Evolutionary conservation across 2,888 invertebrate genomes (phyloP).

Genomic region (Cinara cedri): DNA sequence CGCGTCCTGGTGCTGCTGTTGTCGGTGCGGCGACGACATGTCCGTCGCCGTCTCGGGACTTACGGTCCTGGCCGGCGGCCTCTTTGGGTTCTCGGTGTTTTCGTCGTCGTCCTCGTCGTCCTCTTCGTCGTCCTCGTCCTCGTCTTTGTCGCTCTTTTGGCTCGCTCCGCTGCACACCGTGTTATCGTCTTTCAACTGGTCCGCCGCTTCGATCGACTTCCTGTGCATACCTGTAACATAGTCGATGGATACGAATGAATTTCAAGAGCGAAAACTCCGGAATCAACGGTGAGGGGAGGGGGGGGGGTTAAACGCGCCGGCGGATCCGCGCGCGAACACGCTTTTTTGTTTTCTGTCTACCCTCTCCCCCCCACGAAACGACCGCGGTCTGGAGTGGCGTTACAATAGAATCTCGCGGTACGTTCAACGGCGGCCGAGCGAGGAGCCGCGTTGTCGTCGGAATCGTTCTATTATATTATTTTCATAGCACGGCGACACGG

Average conservation of each 20-base stretch:
- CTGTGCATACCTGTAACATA: constrained; percentile 91
- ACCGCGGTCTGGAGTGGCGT: no score
- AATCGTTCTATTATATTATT: no score
- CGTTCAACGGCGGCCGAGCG: no score
- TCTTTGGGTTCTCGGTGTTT: constrained; percentile 68
- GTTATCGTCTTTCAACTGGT: constrained; percentile 81
- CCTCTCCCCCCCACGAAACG: no score
- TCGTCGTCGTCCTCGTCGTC: constrained; percentile 59
- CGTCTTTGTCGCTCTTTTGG: constrained; percentile 61
- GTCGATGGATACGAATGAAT: background rate
- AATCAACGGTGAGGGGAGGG: no score
- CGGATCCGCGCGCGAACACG: no score
- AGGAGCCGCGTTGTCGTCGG: no score
- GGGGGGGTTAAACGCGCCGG: no score
- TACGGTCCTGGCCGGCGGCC: constrained; percentile 14
- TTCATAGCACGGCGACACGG: no score
- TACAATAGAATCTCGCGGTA: no score
- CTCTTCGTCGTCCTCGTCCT: constrained; percentile 71
- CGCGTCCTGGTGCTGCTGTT: constrained; percentile 56
- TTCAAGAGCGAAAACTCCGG: background rate
- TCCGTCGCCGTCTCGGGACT: constrained; percentile 48
- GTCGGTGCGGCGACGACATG: constrained; percentile 30
- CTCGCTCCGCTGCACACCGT: constrained; percentile 59
- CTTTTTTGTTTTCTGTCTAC: no score
- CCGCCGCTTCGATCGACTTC: constrained; percentile 96